Conservation (phyloP, 1,140 invertebrate species). For the Myzus persicae region DNA sequence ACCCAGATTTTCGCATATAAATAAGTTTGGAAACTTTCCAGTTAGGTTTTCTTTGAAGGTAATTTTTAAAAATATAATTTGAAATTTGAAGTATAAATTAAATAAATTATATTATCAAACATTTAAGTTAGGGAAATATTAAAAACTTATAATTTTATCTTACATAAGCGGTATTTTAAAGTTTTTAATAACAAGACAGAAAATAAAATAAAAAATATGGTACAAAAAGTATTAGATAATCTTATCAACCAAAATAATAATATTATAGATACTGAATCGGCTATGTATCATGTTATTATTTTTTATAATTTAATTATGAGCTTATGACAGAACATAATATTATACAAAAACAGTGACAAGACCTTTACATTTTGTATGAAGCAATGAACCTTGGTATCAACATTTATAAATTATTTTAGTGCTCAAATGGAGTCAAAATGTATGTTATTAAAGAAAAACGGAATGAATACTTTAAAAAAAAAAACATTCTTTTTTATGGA, state of each 20-base stretch:
- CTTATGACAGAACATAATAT: neutral
- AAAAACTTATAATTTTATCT: slow-evolving; percentile 22
- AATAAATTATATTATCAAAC: neutral
- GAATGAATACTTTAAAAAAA: neutral
- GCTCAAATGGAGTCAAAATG: neutral
- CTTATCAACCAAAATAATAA: neutral
- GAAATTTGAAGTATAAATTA: slow-evolving; percentile 34
- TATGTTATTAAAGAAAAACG: neutral
- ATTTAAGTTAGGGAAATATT: neutral
- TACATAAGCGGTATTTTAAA: neutral
- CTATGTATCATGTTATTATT: neutral
- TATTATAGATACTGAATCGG: neutral
- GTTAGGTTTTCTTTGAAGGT: neutral
- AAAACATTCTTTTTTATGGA: neutral
- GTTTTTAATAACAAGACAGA: neutral
- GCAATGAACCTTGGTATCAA: neutral
- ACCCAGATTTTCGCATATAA: neutral
- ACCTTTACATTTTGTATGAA: neutral
- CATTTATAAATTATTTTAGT: neutral
- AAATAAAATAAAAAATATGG: neutral
- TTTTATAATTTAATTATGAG: no score
- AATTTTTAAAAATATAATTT: neutral
- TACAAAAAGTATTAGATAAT: neutral
- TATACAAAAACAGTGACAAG: neutral
- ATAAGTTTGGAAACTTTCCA: neutral